Evolutionary conservation across 2,888 invertebrate species (phyloP).

Genomic region (Scaptodrosophila latifasciaeformis): DNA sequence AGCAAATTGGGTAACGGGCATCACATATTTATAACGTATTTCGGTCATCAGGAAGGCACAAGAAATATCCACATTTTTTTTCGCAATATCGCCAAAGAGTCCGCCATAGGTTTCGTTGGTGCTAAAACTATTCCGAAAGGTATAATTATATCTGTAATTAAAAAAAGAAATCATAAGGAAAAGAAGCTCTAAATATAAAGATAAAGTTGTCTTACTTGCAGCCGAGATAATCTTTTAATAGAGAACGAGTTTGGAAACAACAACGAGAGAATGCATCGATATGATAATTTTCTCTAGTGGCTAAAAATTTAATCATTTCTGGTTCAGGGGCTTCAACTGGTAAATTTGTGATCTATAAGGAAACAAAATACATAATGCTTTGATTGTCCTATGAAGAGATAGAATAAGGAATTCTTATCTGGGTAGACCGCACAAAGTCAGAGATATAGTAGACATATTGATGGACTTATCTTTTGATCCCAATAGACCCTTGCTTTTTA

Average conservation of each 20-base stretch:
- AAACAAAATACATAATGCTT: neutral
- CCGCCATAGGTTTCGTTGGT: constrained; percentile 59
- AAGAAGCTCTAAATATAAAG: neutral
- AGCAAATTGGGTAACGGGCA: constrained; percentile 37
- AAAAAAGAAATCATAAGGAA: neutral
- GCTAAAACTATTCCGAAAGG: constrained; percentile 57
- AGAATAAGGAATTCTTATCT: too few species aligned
- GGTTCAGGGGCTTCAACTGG: constrained; percentile 37
- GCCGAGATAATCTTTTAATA: constrained; percentile 54
- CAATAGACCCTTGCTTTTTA: too few species aligned
- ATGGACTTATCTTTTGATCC: too few species aligned
- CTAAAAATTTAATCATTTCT: constrained; percentile 32
- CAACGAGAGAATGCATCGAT: constrained; percentile 53
- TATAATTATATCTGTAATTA: constrained; percentile 41
- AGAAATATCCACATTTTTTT: constrained; percentile 52
- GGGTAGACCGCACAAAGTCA: too few species aligned
- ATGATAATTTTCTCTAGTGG: constrained; percentile 32
- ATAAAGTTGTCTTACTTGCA: constrained; percentile 51
- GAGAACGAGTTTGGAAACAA: constrained; percentile 46
- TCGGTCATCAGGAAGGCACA: constrained; percentile 38
- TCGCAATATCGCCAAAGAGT: constrained; percentile 53
- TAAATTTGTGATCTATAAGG: constrained; percentile 39
- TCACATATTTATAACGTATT: constrained; percentile 40
- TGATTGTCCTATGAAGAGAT: too few species aligned
- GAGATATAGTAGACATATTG: too few species aligned